These are phyloP conservation scores for Sebastolobus alascanus DNA, from an alignment of 2,797 vertebrate species.

Conservation along the genomic window DNA sequence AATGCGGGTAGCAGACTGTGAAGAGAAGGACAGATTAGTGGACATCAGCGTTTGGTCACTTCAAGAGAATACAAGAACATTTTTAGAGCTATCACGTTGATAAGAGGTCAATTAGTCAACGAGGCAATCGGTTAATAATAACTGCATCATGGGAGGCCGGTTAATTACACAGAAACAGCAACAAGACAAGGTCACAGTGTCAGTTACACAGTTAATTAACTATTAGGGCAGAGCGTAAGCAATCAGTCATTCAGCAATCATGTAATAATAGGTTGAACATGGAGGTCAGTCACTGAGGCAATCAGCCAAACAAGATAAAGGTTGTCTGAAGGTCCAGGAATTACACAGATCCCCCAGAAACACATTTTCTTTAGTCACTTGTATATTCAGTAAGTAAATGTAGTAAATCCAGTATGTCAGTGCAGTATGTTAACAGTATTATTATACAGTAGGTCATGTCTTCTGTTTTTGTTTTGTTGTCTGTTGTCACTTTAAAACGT, in stretches of 20 bases:
- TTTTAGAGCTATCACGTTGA: neutral
- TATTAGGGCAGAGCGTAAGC: neutral
- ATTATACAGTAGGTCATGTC: too few relatives aligned
- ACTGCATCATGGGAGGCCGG: neutral
- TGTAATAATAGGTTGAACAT: neutral
- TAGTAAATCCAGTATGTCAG: too few relatives aligned
- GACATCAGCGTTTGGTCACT: conserved; percentile 1
- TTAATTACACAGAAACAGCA: conserved; percentile 10
- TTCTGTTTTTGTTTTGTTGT: too few relatives aligned
- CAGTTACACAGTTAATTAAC: neutral
- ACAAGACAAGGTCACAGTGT: neutral
- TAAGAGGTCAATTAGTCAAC: neutral
- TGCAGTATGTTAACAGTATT: too few relatives aligned
- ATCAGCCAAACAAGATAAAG: neutral
- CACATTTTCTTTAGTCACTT: too few relatives aligned
- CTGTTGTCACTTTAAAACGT: too few relatives aligned
- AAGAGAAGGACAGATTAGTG: conserved; percentile 80
- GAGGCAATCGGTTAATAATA: neutral
- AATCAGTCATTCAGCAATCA: neutral
- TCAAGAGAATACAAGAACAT: neutral
- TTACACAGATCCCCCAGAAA: neutral
- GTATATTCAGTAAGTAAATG: too few relatives aligned
- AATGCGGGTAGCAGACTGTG: conserved; percentile 86
- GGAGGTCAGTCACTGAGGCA: neutral
- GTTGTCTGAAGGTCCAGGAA: neutral